These are phyloP conservation scores for Danio rerio DNA, from an alignment of 2,113 vertebrate species.

Conservation along the genomic window GRCz12tu NC_133199.1:38508001-38508500, in stretches of 20 bases:
- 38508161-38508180: not conserved
- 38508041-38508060: not conserved
- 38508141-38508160: conserved; percentile 7
- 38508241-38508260: conserved; percentile 17
- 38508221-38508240: conserved; percentile 9
- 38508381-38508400: not conserved
- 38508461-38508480: not conserved
- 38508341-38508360: not conserved
- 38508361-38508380: not conserved
- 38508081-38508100: not conserved
- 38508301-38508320: not conserved
- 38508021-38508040: not conserved
- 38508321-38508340: not conserved
- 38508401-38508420: not conserved
- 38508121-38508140: conserved; percentile 8
- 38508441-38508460: not conserved
- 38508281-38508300: not conserved
- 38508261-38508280: not conserved
- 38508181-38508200: not conserved
- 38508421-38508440: not conserved
- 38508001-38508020: no score
- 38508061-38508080: not conserved
- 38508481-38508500: not conserved
- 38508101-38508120: not conserved
- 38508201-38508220: not conserved